Evolutionary conservation across 2,113 vertebrate species (phyloP).

Genomic region (Pyrgilauda ruficollis): DNA sequence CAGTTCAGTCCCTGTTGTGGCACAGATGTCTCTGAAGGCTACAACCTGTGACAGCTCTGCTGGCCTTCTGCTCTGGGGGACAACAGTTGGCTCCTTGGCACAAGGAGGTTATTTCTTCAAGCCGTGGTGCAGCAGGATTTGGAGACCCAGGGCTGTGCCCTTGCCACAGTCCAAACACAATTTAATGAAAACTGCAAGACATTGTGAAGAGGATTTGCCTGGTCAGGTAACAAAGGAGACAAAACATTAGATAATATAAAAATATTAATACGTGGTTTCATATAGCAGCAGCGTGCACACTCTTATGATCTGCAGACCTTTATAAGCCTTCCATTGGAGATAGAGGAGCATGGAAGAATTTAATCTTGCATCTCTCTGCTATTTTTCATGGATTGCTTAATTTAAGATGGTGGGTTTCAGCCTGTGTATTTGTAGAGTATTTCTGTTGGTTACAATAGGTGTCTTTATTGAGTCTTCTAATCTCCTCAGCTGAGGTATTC

Average conservation of each 20-base stretch:
- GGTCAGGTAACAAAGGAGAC: constrained; percentile 22
- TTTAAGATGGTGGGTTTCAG: constrained; percentile 22
- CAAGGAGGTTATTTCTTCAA: background rate
- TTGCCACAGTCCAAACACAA: background rate
- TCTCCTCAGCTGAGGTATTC: background rate
- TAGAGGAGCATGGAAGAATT: background rate
- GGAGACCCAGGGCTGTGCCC: background rate
- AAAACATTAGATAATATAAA: background rate
- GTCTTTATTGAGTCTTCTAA: background rate
- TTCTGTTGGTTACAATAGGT: constrained; percentile 19
- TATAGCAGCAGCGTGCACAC: background rate
- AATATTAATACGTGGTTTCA: background rate
- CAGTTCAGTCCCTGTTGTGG: background rate
- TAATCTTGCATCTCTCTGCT: background rate
- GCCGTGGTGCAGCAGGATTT: background rate
- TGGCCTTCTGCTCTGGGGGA: fast-evolving
- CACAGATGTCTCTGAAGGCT: background rate
- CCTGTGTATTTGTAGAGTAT: background rate
- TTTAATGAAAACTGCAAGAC: background rate
- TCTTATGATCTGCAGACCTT: background rate
- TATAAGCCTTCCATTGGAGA: background rate
- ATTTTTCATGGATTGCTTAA: background rate
- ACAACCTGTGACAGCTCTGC: fast-evolving
- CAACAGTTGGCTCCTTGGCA: background rate
- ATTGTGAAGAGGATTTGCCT: background rate